phyloP scores from a whole-genome alignment of 2,888 invertebrate species.

The Netelia melanura region DNA sequence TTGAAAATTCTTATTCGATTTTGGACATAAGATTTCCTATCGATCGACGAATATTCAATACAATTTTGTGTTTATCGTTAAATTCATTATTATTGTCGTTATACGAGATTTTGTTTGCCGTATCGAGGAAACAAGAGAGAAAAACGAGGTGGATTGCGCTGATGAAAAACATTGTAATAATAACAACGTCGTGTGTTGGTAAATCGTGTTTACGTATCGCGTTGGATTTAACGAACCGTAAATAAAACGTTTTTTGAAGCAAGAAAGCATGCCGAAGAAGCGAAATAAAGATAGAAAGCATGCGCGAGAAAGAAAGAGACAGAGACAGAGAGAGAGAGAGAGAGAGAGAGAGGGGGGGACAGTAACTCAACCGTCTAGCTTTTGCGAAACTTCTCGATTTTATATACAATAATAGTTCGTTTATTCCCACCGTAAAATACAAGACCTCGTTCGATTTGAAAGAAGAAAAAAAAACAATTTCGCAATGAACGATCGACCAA shows the following conservation, averaged over 20 bases:
- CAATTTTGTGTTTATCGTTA: no score
- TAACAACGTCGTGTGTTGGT: constrained; percentile 10
- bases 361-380: not conserved
- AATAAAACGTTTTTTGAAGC: constrained; percentile 37
- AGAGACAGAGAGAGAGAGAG: not conserved
- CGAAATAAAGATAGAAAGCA: not conserved
- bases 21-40: no score
- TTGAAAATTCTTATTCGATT: no score
- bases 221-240: constrained; percentile 47
- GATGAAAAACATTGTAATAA: no score
- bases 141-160: no score
- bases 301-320: no score
- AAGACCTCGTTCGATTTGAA: not conserved
- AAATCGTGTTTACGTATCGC: constrained; percentile 49
- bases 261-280: constrained; percentile 41
- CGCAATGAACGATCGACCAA: not conserved
- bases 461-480: not conserved
- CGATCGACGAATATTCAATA: no score
- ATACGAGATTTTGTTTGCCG: no score
- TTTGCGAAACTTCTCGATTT: constrained; percentile 24
- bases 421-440: constrained; percentile 28
- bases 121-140: no score
- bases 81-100: no score
- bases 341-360: not conserved
- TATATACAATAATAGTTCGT: not conserved